Conservation (phyloP, 1,140 invertebrate genomes). For the Camponotus floridanus region DNA sequence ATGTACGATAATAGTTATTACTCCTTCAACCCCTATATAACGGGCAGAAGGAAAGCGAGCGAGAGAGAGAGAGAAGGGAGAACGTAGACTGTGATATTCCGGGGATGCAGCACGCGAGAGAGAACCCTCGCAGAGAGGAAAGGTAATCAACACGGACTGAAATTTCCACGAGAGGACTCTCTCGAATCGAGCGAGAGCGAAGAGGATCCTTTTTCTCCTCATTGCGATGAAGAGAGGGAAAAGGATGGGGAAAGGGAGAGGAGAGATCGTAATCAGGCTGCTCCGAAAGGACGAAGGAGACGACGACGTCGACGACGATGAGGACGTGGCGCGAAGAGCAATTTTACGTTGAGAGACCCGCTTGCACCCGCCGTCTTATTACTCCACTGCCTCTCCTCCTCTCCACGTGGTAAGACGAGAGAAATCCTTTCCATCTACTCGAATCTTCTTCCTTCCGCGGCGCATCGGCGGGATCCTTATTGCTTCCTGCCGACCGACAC, state of each 20-base stretch:
- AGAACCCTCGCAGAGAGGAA: constrained; percentile 22
- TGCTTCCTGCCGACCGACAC: constrained; percentile 30
- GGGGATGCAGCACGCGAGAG: constrained; percentile 31
- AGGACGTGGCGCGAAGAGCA: constrained; percentile 54
- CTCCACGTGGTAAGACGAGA: constrained; percentile 27
- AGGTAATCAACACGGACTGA: constrained; percentile 63
- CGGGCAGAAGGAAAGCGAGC: background rate
- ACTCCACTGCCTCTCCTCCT: constrained; percentile 6
- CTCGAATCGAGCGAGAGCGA: constrained; percentile 58
- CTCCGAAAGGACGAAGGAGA: constrained; percentile 47
- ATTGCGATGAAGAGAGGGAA: constrained; percentile 22
- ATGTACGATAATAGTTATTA: constrained; percentile 61
- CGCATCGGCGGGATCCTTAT: constrained; percentile 55
- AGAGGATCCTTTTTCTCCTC: constrained; percentile 51
- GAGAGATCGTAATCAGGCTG: constrained; percentile 57
- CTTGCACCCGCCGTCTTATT: constrained; percentile 47
- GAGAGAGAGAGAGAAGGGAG: background rate
- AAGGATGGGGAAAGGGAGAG: background rate
- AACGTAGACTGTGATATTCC: constrained; percentile 24
- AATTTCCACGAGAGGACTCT: constrained; percentile 43
- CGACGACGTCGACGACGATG: constrained; percentile 26
- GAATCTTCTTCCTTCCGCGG: constrained; percentile 51
- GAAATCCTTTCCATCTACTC: constrained; percentile 66
- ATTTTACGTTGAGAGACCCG: constrained; percentile 51
- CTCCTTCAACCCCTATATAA: background rate